A percentile compares a stretch with the other conserved stretches of the same genome.
phyloP scores from a whole-genome alignment of 2,113 vertebrate species.

The Probosciger aterrimus region DNA sequence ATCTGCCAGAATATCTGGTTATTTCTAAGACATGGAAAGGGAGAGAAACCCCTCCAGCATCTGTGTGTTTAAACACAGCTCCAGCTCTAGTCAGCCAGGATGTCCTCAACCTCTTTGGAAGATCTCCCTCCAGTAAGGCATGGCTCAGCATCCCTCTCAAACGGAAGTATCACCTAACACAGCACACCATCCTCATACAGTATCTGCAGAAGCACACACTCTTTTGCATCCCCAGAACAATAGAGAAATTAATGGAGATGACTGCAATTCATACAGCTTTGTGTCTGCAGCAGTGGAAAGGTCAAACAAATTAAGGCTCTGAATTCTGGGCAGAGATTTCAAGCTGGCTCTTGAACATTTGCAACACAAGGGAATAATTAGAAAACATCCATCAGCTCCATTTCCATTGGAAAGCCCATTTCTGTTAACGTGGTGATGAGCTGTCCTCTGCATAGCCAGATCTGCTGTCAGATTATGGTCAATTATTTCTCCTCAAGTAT shows the following conservation, averaged over 20 bases:
- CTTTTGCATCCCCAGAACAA: slow-evolving; percentile 45
- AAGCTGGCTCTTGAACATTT: slow-evolving; percentile 50
- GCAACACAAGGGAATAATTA: slow-evolving; percentile 66
- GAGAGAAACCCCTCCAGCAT: neutral
- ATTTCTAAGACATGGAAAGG: neutral
- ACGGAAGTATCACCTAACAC: neutral
- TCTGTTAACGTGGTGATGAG: slow-evolving; percentile 54
- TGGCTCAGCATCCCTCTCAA: neutral
- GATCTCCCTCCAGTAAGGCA: neutral
- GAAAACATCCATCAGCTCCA: slow-evolving; percentile 64
- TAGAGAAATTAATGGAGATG: slow-evolving; percentile 47
- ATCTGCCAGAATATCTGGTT: neutral
- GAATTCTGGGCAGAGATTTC: slow-evolving; percentile 62
- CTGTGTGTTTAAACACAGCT: neutral
- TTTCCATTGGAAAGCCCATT: slow-evolving; percentile 29
- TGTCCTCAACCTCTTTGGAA: neutral
- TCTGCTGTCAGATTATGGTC: slow-evolving; percentile 55
- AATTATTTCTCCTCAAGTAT: slow-evolving; percentile 48
- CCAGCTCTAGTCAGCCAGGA: neutral
- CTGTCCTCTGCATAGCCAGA: slow-evolving; percentile 45
- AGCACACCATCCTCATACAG: neutral
- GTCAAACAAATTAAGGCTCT: slow-evolving; percentile 65
- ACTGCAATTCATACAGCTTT: slow-evolving; percentile 39
- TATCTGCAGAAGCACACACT: neutral
- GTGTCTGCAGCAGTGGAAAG: slow-evolving; percentile 59